These are phyloP conservation scores for Philypnodon macrostomus DNA, from an alignment of 2,797 vertebrate species.

Conservation along the genomic window DNA sequence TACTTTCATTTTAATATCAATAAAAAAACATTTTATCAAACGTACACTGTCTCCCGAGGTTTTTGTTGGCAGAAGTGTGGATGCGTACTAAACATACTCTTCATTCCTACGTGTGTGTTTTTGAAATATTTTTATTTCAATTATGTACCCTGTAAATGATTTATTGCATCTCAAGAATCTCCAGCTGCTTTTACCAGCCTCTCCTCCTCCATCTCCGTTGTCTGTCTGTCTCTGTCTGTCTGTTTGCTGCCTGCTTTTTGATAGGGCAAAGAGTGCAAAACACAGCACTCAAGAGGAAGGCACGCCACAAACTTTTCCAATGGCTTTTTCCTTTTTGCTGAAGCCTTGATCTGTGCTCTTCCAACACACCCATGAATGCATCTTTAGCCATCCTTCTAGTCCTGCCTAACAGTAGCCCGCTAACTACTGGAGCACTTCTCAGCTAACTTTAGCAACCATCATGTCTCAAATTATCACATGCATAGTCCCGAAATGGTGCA, in stretches of 20 bases:
- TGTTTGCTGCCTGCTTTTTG: slow-evolving; percentile 35
- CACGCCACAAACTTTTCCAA: slow-evolving; percentile 35
- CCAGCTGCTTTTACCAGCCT: slow-evolving; percentile 63
- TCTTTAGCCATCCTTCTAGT: slow-evolving; percentile 4
- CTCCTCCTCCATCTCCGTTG: slow-evolving; percentile 11
- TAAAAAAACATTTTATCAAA: slow-evolving; percentile 86
- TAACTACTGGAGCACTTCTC: slow-evolving; percentile 49
- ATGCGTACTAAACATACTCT: too few species aligned
- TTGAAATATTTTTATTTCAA: slow-evolving; percentile 53
- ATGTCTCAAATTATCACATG: slow-evolving; percentile 66
- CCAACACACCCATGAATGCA: slow-evolving; percentile 48
- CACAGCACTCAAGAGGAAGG: slow-evolving; percentile 43
- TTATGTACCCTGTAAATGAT: slow-evolving; percentile 65
- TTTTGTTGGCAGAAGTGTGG: slow-evolving; percentile 30
- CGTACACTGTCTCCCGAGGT: slow-evolving; percentile 42
- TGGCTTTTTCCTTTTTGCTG: slow-evolving; percentile 32
- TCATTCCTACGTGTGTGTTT: slow-evolving; percentile 23
- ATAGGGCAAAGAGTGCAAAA: slow-evolving; percentile 50
- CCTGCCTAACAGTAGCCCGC: slow-evolving; percentile 39
- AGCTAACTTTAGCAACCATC: slow-evolving; percentile 54
- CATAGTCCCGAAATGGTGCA: slow-evolving; percentile 52
- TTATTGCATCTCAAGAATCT: slow-evolving; percentile 59
- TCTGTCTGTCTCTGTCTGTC: slow-evolving; percentile 24
- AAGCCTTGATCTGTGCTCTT: slow-evolving; percentile 47
- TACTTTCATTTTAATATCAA: slow-evolving; percentile 88